These are phyloP conservation scores for Papilio protenor DNA, from an alignment of 2,888 invertebrate genomes.

Conservation along the genomic window DNA sequence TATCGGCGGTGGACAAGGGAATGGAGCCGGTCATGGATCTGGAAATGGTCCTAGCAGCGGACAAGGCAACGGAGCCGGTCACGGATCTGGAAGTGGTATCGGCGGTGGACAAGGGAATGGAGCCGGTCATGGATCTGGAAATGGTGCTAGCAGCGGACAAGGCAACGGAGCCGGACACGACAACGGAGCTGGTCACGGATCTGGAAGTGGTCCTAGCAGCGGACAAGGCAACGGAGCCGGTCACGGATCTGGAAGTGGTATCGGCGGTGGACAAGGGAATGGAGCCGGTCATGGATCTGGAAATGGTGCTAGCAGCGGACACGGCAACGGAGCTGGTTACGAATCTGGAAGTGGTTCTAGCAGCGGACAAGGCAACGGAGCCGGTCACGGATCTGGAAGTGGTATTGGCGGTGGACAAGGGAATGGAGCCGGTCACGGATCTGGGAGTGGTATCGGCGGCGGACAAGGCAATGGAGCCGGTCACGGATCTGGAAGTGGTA, in stretches of 20 bases:
- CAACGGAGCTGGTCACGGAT: not conserved
- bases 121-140: no score
- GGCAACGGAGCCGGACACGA: slow-evolving; percentile 28
- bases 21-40: no score
- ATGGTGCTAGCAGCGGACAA: no score
- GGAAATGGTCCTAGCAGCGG: no score
- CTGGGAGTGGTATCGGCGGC: slow-evolving; percentile 47
- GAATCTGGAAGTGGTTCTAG: slow-evolving; percentile 23
- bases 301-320: not conserved
- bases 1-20: no score
- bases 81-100: no score
- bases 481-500: slow-evolving; percentile 42
- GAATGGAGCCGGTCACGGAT: not conserved
- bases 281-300: no score
- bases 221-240: slow-evolving; percentile 30
- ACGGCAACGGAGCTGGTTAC: not conserved
- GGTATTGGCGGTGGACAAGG: slow-evolving; percentile 45
- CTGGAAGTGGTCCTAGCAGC: slow-evolving; percentile 9
- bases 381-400: slow-evolving; percentile 44
- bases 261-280: not conserved
- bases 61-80: no score
- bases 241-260: not conserved
- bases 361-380: slow-evolving; percentile 45
- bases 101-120: no score
- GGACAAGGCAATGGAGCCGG: slow-evolving; percentile 47